Conservation (phyloP, 2,888 invertebrate genomes). For the Heliconius cydno region DNA sequence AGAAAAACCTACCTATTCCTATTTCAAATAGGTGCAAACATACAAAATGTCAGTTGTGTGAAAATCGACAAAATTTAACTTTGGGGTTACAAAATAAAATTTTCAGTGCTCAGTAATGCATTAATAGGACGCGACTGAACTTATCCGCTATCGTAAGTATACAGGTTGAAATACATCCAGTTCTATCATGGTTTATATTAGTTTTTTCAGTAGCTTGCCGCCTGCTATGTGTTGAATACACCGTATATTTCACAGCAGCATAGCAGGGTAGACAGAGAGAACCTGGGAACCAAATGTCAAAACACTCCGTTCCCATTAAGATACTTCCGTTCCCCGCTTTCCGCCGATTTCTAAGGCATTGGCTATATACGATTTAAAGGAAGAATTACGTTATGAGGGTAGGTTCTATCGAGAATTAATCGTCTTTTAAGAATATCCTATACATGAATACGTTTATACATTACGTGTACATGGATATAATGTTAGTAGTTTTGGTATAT, state of each 20-base stretch:
- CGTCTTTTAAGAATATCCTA: background rate
- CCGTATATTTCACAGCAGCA: too few species aligned
- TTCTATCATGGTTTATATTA: background rate
- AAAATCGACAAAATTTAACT: conserved; percentile 58
- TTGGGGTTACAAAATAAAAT: conserved; percentile 82
- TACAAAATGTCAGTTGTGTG: conserved; percentile 65
- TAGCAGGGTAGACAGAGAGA: too few species aligned
- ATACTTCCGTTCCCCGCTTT: too few species aligned
- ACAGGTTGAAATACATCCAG: background rate
- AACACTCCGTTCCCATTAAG: too few species aligned
- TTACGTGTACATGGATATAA: background rate
- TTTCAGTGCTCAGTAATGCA: conserved; percentile 71
- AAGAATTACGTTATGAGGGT: background rate
- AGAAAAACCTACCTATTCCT: conserved; percentile 52
- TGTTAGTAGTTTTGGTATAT: too few species aligned
- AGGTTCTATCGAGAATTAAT: background rate
- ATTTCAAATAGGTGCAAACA: conserved; percentile 55
- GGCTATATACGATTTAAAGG: background rate
- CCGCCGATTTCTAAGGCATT: too few species aligned
- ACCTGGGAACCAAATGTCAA: too few species aligned
- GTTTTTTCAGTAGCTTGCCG: too few species aligned
- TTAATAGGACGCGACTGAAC: conserved; percentile 54
- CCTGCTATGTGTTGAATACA: too few species aligned
- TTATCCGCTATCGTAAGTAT: conserved; percentile 61
- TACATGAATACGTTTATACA: background rate